Conservation (phyloP, 2,888 invertebrate species). For the Pammene aurita region DNA sequence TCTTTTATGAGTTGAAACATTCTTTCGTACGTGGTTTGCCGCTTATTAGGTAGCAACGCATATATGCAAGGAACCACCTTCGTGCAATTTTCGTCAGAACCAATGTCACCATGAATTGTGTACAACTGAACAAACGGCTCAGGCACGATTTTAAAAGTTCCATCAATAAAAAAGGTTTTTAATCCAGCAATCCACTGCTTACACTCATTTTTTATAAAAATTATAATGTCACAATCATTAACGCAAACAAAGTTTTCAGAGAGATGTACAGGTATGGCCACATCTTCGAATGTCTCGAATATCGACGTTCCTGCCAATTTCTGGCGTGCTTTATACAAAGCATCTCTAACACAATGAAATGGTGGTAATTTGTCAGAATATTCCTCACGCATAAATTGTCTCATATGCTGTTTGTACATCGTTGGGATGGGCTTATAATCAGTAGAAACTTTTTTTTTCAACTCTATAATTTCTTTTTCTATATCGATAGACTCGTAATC, state of each 20-base stretch:
- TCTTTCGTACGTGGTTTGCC: conserved; percentile 7
- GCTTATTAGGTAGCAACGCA: conserved; percentile 18
- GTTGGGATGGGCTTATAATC: conserved; percentile 9
- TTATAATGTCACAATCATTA: no score
- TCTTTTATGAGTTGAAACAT: conserved; percentile 20
- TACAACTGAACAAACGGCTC: neutral
- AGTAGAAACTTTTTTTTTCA: neutral
- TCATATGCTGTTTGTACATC: conserved; percentile 14
- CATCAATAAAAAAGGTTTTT: neutral
- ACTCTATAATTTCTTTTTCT: neutral
- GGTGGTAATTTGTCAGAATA: no score
- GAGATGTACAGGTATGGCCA: no score
- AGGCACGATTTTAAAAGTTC: neutral
- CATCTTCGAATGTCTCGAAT: no score
- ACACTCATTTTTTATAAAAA: no score
- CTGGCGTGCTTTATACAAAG: conserved; percentile 20
- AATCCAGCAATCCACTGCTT: neutral
- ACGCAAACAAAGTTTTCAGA: no score
- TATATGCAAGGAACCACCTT: neutral
- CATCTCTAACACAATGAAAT: conserved; percentile 6
- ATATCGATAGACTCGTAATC: conserved; percentile 8
- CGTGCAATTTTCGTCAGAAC: no score
- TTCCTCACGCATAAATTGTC: conserved; percentile 12
- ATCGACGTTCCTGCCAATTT: conserved; percentile 16
- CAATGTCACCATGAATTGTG: neutral